These are phyloP conservation scores for Gulo gulo DNA, from an alignment of 2,113 vertebrate species.

Conservation along the genomic window DNA sequence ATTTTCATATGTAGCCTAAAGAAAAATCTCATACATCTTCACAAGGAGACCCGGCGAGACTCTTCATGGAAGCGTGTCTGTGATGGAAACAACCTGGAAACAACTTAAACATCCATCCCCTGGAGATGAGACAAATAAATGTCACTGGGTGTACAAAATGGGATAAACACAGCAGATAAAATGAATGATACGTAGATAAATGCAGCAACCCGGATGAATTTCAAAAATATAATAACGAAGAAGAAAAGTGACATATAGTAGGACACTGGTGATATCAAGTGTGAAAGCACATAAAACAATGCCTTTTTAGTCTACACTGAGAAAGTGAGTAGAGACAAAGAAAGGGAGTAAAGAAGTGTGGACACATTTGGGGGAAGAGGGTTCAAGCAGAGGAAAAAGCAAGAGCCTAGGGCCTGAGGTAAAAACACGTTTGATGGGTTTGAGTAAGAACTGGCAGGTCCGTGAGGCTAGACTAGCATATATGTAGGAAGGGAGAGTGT, in stretches of 20 bases:
- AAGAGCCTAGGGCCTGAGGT: background rate
- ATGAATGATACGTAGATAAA: background rate
- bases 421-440: background rate
- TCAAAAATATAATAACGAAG: background rate
- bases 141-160: background rate
- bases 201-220: background rate
- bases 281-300: background rate
- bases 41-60: background rate
- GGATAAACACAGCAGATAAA: background rate
- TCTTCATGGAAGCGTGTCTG: background rate
- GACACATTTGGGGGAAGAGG: background rate
- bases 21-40: background rate
- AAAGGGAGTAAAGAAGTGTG: background rate
- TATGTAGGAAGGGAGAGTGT: rapidly evolving
- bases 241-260: background rate
- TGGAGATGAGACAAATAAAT: background rate
- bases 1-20: background rate
- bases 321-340: background rate
- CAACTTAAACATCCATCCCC: background rate
- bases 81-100: background rate
- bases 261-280: background rate
- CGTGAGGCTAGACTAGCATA: background rate
- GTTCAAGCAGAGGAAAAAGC: background rate
- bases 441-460: background rate
- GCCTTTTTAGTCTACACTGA: background rate